Base-by-base conservation (phyloP, 2,888 invertebrate genomes). In the Alloplasta piceator region DNA sequence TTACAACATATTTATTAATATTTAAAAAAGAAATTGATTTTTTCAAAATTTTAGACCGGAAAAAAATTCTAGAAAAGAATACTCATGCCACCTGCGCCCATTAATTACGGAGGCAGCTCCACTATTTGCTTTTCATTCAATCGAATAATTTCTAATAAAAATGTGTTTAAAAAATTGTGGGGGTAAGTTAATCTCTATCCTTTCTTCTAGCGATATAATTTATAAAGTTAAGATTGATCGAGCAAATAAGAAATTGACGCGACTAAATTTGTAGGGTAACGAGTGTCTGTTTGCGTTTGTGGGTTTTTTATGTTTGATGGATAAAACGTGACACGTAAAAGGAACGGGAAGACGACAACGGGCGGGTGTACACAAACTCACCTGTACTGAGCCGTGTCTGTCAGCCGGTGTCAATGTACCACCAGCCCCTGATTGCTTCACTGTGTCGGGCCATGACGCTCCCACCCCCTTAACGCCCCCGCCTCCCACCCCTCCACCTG, bases 351-450 rank as follows among this genome's bases (percentile, higher is more conserved):
- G 67, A 67, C 68, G 76, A 76, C 68, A 76, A 77, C 68, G 82
- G 83, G 85, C 84, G 84, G 87, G 86, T 52, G 60, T 55, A 63
- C 16, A 73, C 87, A 81, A 84, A 91, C 91, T 93, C 94, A 97
- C 97, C 96, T 98, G 98, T 89, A 98, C 98, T 91, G 98, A 98
- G 93, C 98, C 98, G 93, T 98, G 98, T 93, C 98, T 95, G 94
- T 98, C 98, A 88, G 98, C 98, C 89, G 98, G 97, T 89, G 98
- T 98, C 92, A 98, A 95, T 93, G 97, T 97, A 91, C 96, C 97
- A 88, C 97, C 94, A 87, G 95, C 95, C 91, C 94, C 94, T 89
- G 96, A 96, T 92, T 96, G 95, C 90, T 97, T 97, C 90, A 96
- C 96, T 89, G 96, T 96, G 93, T 97, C 97, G 90, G 96, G 96